Percentiles rank a stretch among this genome's conserved stretches.
These are phyloP conservation scores for Mythimna impura DNA, from an alignment of 2,888 invertebrate genomes.

Conservation along the genomic window DNA sequence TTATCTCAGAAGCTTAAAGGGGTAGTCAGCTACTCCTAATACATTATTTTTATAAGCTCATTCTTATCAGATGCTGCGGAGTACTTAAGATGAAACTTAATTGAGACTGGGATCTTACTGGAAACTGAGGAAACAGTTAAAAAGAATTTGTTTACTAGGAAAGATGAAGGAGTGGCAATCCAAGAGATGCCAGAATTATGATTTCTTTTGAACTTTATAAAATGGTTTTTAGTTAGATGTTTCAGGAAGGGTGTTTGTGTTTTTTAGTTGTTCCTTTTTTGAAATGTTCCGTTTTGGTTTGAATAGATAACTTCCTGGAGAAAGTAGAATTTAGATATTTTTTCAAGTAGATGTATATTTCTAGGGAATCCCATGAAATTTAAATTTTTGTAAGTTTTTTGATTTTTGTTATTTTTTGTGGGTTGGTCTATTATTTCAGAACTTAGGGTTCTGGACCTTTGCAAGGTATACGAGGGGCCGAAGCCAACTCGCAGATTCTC, in stretches of 20 bases:
- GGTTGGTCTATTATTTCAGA: no score
- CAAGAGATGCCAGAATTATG: slow-evolving; percentile 15
- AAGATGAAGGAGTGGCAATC: slow-evolving; percentile 62
- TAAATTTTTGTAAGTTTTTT: no score
- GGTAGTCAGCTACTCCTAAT: slow-evolving; percentile 36
- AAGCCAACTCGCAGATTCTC: no score
- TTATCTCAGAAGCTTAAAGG: slow-evolving; percentile 30
- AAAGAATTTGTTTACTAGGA: slow-evolving; percentile 75
- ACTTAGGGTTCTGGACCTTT: no score
- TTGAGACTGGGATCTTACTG: slow-evolving; percentile 55
- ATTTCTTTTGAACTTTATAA: slow-evolving; percentile 19
- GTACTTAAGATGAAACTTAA: slow-evolving; percentile 56
- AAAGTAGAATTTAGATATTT: neutral
- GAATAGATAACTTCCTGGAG: neutral
- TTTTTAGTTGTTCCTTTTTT: neutral
- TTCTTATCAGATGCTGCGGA: slow-evolving; percentile 41
- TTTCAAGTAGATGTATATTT: no score
- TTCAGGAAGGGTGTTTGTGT: neutral
- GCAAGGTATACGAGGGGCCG: no score
- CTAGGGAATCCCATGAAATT: no score
- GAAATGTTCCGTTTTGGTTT: neutral
- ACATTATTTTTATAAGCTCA: slow-evolving; percentile 46
- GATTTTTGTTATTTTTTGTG: no score
- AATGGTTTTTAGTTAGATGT: slow-evolving; percentile 4
- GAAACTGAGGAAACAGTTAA: slow-evolving; percentile 59